A percentile compares a stretch with the other conserved stretches of the same genome.
These are phyloP conservation scores for Sciurus carolinensis DNA, from an alignment of 2,797 vertebrate species.

Conservation along the genomic window DNA sequence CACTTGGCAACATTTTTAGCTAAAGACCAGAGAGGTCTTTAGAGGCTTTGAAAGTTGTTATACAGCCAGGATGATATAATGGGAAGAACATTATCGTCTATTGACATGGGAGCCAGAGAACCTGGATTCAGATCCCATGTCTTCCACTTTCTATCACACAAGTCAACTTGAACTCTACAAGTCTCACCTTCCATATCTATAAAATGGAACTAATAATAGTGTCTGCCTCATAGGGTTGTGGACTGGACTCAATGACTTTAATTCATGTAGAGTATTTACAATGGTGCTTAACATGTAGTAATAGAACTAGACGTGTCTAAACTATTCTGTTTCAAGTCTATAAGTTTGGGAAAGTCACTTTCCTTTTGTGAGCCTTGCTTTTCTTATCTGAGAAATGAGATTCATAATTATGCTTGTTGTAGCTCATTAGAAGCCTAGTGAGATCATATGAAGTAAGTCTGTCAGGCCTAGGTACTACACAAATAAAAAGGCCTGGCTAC, in stretches of 20 bases:
- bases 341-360: not conserved
- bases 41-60: conserved; percentile 19
- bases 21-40: not conserved
- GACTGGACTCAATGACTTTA: not conserved
- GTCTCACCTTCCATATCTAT: not conserved
- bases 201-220: not conserved
- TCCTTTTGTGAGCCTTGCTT: not conserved
- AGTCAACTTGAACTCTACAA: not conserved
- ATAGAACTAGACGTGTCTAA: not conserved
- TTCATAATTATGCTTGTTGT: not conserved
- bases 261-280: not conserved
- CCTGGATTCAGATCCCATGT: not conserved
- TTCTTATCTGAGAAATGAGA: not conserved
- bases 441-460: not conserved
- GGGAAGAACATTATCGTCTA: not conserved
- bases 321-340: conserved; percentile 1
- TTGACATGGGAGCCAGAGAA: not conserved
- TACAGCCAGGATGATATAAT: not conserved
- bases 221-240: not conserved
- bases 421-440: not conserved
- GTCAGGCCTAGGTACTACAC: not conserved
- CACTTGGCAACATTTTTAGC: conserved; percentile 12
- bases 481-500: not conserved
- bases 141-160: not conserved
- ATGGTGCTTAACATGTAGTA: not conserved